Percentiles rank a stretch among this genome's conserved stretches.
These are phyloP conservation scores for Erpornis zantholeuca DNA, from an alignment of 2,113 vertebrate genomes.

Conservation along the genomic window DNA sequence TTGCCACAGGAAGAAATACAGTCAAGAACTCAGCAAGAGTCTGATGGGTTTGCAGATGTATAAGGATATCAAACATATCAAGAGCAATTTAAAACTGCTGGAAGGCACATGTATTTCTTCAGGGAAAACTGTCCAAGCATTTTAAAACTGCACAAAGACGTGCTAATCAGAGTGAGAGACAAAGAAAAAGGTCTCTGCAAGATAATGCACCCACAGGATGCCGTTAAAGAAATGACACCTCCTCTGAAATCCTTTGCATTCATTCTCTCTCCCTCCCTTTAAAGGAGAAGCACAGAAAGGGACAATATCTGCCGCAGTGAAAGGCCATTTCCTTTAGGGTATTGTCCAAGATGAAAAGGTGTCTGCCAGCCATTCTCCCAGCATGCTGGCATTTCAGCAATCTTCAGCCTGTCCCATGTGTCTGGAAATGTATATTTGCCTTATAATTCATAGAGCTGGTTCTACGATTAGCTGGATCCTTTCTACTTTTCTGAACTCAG, in stretches of 20 bases:
- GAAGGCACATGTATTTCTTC: constrained; percentile 14
- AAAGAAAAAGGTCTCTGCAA: background rate
- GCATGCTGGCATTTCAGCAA: background rate
- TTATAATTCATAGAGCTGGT: background rate
- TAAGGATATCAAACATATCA: constrained; percentile 16
- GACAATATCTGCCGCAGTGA: background rate
- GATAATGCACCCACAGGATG: background rate
- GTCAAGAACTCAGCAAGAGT: constrained; percentile 38
- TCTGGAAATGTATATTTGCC: background rate
- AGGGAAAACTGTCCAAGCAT: constrained; percentile 15
- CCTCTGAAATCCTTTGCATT: constrained; percentile 14
- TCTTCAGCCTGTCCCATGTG: background rate
- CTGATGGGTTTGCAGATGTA: background rate
- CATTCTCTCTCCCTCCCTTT: background rate
- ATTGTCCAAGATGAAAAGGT: background rate
- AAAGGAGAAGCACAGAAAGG: background rate
- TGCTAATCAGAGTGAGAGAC: constrained; percentile 11
- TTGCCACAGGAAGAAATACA: constrained; percentile 3
- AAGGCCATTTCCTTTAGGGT: background rate
- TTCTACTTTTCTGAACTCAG: background rate
- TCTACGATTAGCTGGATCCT: background rate
- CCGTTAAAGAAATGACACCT: constrained; percentile 1
- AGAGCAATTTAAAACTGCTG: constrained; percentile 43
- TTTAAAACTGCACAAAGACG: constrained; percentile 31
- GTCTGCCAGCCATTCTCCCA: background rate